These are phyloP conservation scores for Stenodema calcarata DNA, from an alignment of 2,888 invertebrate species.

Conservation along the genomic window DNA sequence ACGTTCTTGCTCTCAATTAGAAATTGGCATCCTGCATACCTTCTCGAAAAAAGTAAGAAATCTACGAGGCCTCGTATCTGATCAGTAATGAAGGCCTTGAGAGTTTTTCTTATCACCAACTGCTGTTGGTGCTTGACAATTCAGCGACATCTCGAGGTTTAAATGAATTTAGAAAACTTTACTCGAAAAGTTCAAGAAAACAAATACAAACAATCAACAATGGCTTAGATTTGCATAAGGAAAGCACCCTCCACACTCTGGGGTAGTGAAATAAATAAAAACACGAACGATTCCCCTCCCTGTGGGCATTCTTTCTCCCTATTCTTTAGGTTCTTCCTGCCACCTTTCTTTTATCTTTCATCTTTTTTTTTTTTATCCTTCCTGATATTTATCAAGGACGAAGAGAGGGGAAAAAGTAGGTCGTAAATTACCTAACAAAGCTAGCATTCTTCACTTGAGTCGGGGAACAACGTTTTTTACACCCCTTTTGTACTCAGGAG, in stretches of 20 bases:
- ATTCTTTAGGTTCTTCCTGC: slow-evolving; percentile 2
- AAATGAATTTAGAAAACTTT: slow-evolving; percentile 26
- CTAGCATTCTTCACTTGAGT: background rate
- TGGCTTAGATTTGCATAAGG: slow-evolving; percentile 23
- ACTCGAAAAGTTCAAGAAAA: background rate
- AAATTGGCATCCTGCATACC: too few species aligned
- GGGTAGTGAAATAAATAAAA: slow-evolving; percentile 14
- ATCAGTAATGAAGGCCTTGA: too few species aligned
- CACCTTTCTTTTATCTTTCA: slow-evolving; percentile 39
- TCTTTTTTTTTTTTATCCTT: background rate
- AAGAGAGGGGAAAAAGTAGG: background rate
- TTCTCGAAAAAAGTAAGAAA: too few species aligned
- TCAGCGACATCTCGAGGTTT: background rate
- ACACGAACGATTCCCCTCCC: slow-evolving; percentile 7
- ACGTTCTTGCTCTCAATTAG: too few species aligned
- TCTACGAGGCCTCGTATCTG: too few species aligned
- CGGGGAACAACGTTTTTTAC: slow-evolving; percentile 12
- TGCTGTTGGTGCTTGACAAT: background rate
- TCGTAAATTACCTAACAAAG: slow-evolving; percentile 5
- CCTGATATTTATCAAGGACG: slow-evolving; percentile 28
- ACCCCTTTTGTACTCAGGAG: background rate
- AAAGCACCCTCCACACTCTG: background rate
- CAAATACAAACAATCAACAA: slow-evolving; percentile 19
- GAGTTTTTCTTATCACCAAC: too few species aligned
- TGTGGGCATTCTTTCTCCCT: background rate